Conservation (phyloP, 2,888 invertebrate species). For the Cotesia congregata region DNA sequence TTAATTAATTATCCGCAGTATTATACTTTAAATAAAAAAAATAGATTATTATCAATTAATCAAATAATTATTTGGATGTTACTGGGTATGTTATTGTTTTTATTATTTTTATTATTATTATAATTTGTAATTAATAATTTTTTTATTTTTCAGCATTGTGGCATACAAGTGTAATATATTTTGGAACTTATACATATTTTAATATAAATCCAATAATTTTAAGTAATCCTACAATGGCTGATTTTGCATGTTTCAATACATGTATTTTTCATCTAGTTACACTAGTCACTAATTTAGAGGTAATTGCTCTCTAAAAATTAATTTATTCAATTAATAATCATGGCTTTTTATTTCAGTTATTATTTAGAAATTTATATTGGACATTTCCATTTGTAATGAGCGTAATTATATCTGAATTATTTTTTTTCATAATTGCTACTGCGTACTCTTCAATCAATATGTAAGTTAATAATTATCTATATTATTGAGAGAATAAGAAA, state of each 20-base stretch:
- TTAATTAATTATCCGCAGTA: constrained; percentile 77
- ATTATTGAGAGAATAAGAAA: background rate
- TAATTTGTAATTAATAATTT: too few relatives aligned
- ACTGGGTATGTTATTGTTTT: constrained; percentile 62
- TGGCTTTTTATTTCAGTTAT: constrained; percentile 55
- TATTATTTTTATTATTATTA: background rate
- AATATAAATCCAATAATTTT: constrained; percentile 71
- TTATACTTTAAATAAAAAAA: constrained; percentile 77
- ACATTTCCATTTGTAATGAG: constrained; percentile 74
- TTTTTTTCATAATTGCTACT: constrained; percentile 73
- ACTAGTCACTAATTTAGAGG: constrained; percentile 61
- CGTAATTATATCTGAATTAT: constrained; percentile 73
- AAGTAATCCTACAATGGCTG: constrained; percentile 72
- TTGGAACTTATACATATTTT: constrained; percentile 71
- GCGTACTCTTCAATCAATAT: constrained; percentile 74
- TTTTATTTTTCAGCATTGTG: constrained; percentile 72
- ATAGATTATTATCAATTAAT: constrained; percentile 76
- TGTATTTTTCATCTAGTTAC: constrained; percentile 61
- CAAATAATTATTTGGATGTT: constrained; percentile 77
- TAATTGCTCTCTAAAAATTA: constrained; percentile 35
- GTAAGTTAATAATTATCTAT: constrained; percentile 72
- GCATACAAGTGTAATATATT: constrained; percentile 78
- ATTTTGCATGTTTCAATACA: constrained; percentile 70
- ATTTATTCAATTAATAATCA: background rate
- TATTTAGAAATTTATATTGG: constrained; percentile 74